phyloP scores from a whole-genome alignment of 2,888 invertebrate species.

The Argyra leucocephala region DNA sequence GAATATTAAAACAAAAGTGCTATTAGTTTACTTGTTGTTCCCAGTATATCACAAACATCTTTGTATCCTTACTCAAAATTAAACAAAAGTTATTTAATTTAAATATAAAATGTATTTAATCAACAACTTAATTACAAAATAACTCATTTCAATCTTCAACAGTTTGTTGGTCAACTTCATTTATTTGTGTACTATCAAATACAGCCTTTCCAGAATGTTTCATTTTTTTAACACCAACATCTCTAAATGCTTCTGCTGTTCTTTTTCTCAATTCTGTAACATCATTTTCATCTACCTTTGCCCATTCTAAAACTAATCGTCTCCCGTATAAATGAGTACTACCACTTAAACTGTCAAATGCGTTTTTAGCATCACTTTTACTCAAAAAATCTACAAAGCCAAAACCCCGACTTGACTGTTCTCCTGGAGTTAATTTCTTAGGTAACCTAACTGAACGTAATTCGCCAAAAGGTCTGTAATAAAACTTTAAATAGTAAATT shows the following conservation, averaged over 20 bases:
- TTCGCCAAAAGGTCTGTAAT: conserved; percentile 77
- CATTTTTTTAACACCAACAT: conserved; percentile 31
- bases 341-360: conserved; percentile 84
- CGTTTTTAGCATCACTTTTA: conserved; percentile 85
- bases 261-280: conserved; percentile 74
- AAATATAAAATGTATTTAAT: too few relatives aligned
- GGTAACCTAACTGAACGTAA: conserved; percentile 83
- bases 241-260: conserved; percentile 61
- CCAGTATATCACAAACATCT: too few relatives aligned
- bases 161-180: conserved; percentile 26
- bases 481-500: conserved; percentile 9
- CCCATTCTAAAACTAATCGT: conserved; percentile 89
- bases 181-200: conserved; percentile 30
- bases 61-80: too few relatives aligned
- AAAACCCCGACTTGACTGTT: conserved; percentile 80
- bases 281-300: conserved; percentile 55
- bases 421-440: conserved; percentile 68
- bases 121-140: too few relatives aligned
- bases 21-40: too few relatives aligned
- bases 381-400: conserved; percentile 89
- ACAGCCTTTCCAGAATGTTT: conserved; percentile 44
- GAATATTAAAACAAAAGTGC: too few relatives aligned
- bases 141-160: too few relatives aligned
- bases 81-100: too few relatives aligned
- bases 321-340: conserved; percentile 97